Evolutionary conservation across 2,113 vertebrate genomes (phyloP).

Genomic region (Cheirogaleus medius): DNA sequence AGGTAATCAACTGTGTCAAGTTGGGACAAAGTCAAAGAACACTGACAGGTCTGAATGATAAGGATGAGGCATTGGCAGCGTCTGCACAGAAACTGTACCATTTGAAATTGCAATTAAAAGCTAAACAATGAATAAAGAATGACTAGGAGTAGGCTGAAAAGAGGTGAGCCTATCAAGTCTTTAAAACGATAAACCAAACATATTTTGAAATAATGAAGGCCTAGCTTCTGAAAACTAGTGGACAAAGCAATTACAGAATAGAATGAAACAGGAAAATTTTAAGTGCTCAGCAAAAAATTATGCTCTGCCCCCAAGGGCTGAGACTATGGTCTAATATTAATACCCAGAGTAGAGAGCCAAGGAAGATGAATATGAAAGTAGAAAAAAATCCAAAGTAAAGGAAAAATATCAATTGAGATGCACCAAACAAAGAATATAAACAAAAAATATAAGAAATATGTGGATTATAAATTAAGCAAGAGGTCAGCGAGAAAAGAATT

Average conservation of each 20-base stretch:
- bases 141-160: not conserved
- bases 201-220: not conserved
- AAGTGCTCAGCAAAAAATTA: slow-evolving; percentile 57
- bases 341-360: not conserved
- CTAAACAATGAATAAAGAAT: not conserved
- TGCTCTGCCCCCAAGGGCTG: not conserved
- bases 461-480: slow-evolving; percentile 17
- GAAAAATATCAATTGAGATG: not conserved
- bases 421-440: not conserved
- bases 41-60: not conserved
- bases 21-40: not conserved
- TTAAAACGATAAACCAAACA: not conserved
- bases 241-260: slow-evolving; percentile 13
- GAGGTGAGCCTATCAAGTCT: not conserved
- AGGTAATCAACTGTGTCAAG: not conserved
- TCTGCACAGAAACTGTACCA: not conserved
- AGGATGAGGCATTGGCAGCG: accelerated
- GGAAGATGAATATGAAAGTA: not conserved
- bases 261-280: slow-evolving; percentile 26
- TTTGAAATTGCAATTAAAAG: not conserved
- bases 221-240: not conserved
- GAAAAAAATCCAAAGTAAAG: not conserved
- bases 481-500: not conserved
- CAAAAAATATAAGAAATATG: slow-evolving; percentile 28
- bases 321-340: not conserved